Conservation (phyloP, 2,113 vertebrate species). For the Butorides virescens region DNA sequence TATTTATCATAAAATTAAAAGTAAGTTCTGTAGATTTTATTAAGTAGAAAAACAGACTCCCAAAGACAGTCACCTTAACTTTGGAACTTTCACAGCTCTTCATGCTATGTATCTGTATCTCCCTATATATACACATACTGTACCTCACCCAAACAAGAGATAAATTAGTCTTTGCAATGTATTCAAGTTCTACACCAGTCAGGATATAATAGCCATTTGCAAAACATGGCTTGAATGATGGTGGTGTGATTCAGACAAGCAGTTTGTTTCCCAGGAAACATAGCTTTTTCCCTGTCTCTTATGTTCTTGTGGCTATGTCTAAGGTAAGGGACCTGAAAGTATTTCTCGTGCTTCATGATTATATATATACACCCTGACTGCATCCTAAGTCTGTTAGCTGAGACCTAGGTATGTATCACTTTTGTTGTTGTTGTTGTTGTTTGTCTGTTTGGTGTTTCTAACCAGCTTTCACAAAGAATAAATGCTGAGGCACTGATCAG, state of each 20-base stretch:
- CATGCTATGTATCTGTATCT: not conserved
- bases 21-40: not conserved
- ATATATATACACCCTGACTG: not conserved
- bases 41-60: not conserved
- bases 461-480: not conserved
- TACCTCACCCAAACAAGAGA: not conserved
- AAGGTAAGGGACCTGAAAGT: not conserved
- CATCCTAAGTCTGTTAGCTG: not conserved
- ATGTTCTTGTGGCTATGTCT: not conserved
- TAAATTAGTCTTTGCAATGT: not conserved
- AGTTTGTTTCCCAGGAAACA: not conserved
- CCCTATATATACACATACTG: not conserved
- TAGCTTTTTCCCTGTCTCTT: not conserved
- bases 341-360: not conserved
- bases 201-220: not conserved
- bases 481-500: not conserved
- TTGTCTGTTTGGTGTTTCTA: not conserved
- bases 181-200: not conserved
- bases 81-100: not conserved
- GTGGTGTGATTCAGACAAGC: not conserved
- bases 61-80: not conserved
- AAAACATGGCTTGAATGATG: not conserved
- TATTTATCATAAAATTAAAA: slow-evolving; percentile 56
- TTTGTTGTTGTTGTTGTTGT: not conserved
- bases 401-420: not conserved